Percentiles rank a stretch among this genome's conserved stretches.
phyloP scores from a whole-genome alignment of 2,113 vertebrate species.

The Ia io region DNA sequence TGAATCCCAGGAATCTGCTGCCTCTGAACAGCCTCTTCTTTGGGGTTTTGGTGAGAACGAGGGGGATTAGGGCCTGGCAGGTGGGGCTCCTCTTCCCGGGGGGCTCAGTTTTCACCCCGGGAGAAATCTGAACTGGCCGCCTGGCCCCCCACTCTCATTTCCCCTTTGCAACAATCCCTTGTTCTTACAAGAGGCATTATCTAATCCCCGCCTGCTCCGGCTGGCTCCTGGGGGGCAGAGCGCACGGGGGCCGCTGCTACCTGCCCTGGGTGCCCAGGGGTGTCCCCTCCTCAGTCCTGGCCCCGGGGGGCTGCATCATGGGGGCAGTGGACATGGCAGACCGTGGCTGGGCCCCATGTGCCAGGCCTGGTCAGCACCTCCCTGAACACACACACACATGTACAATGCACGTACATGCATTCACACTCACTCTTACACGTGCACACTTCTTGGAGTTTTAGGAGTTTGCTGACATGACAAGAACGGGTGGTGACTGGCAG shows the following conservation, averaged over 20 bases:
- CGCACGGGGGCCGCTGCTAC: not conserved
- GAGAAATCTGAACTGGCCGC: slow-evolving; percentile 75
- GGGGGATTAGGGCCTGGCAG: slow-evolving; percentile 85
- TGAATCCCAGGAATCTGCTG: slow-evolving; percentile 81
- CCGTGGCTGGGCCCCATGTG: rapidly evolving
- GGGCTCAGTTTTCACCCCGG: slow-evolving; percentile 85
- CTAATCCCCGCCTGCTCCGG: slow-evolving; percentile 69
- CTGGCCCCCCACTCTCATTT: slow-evolving; percentile 37
- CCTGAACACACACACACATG: not conserved
- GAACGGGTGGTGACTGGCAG: not conserved
- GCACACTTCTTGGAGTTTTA: not conserved
- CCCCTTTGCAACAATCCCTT: slow-evolving; percentile 80
- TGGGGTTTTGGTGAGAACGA: slow-evolving; percentile 81
- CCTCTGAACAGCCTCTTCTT: slow-evolving; percentile 81
- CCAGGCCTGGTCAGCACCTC: not conserved
- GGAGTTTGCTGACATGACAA: not conserved
- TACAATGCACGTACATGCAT: rapidly evolving
- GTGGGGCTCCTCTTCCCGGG: slow-evolving; percentile 80
- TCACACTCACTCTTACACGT: not conserved
- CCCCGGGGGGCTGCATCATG: too few relatives aligned
- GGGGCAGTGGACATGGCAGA: not conserved
- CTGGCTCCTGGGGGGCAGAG: slow-evolving; percentile 10
- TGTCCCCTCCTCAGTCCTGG: not conserved
- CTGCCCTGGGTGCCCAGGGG: not conserved
- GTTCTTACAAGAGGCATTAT: slow-evolving; percentile 81